Conservation (phyloP, 2,797 vertebrate genomes). For the Mastacembelus armatus region DNA sequence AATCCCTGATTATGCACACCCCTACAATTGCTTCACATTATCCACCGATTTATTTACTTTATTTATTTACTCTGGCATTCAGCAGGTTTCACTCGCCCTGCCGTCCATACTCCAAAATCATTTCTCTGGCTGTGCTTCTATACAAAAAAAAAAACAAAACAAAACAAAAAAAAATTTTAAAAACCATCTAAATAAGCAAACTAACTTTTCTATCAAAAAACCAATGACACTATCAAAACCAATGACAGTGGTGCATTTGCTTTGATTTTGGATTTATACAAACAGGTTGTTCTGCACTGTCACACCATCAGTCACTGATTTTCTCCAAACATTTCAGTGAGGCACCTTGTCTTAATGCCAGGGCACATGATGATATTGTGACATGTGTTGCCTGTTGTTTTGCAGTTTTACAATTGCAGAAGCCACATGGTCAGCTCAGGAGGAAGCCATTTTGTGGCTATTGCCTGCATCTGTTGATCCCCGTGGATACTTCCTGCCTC, state of each 20-base stretch:
- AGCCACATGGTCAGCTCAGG: slow-evolving; percentile 56
- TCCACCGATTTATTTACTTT: slow-evolving; percentile 70
- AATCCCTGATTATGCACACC: slow-evolving; percentile 79
- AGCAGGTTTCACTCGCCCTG: slow-evolving; percentile 55
- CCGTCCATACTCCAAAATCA: slow-evolving; percentile 13
- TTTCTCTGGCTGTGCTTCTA: slow-evolving; percentile 32
- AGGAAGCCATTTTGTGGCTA: slow-evolving; percentile 70
- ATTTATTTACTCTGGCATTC: slow-evolving; percentile 71
- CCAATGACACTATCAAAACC: slow-evolving; percentile 21
- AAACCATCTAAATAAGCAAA: slow-evolving; percentile 49
- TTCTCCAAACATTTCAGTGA: slow-evolving; percentile 3
- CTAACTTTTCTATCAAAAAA: slow-evolving; percentile 62
- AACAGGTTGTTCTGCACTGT: background rate
- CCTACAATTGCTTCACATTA: slow-evolving; percentile 72
- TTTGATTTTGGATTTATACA: slow-evolving; percentile 7
- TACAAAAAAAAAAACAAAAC: slow-evolving; percentile 14
- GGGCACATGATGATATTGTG: slow-evolving; percentile 2
- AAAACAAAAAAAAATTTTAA: slow-evolving; percentile 40
- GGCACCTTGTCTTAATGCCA: background rate
- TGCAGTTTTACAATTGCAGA: slow-evolving; percentile 48
- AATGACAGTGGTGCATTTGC: slow-evolving; percentile 17
- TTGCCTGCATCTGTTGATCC: slow-evolving; percentile 71
- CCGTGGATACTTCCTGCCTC: slow-evolving; percentile 69
- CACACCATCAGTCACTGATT: background rate
- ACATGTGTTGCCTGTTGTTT: slow-evolving; percentile 36